Percentiles rank a stretch among this genome's conserved stretches.
Conservation (phyloP, 2,113 vertebrate species). For the Murina feae region DNA sequence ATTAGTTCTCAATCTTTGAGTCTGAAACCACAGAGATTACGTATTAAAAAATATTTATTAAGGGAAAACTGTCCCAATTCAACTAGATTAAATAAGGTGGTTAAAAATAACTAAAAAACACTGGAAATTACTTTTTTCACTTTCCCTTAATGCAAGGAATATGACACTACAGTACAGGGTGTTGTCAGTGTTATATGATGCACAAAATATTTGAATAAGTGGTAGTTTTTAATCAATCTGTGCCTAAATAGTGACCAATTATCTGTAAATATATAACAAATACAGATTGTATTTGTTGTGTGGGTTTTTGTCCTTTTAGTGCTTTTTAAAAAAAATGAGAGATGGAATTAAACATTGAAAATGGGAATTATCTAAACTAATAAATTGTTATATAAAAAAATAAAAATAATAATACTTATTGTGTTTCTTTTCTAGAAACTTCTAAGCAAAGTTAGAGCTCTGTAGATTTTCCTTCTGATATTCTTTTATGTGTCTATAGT, state of each 20-base stretch:
- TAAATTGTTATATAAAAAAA: conserved; percentile 87
- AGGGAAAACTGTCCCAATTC: conserved; percentile 76
- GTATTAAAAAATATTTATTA: background rate
- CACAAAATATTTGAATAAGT: conserved; percentile 82
- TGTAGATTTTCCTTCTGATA: background rate
- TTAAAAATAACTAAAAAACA: conserved; percentile 76
- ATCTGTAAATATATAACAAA: conserved; percentile 91
- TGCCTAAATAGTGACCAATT: conserved; percentile 87
- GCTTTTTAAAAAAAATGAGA: conserved; percentile 77
- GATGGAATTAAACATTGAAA: conserved; percentile 83
- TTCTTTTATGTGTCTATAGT: background rate
- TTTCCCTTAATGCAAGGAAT: conserved; percentile 79
- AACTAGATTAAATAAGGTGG: conserved; percentile 68
- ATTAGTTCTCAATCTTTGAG: background rate
- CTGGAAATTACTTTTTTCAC: conserved; percentile 82
- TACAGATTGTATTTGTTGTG: conserved; percentile 88
- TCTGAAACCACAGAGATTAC: background rate
- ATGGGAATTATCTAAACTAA: conserved; percentile 81
- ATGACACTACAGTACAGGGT: conserved; percentile 74
- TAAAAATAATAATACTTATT: background rate
- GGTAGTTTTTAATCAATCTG: conserved; percentile 83
- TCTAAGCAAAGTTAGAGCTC: background rate
- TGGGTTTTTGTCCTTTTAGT: conserved; percentile 81
- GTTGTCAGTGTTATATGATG: conserved; percentile 79
- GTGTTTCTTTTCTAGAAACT: background rate